Evolutionary conservation across 2,888 invertebrate species (phyloP), one percentile per base, ranked within the genome.

Genomic region (Iselma pallidipennis): DNA sequence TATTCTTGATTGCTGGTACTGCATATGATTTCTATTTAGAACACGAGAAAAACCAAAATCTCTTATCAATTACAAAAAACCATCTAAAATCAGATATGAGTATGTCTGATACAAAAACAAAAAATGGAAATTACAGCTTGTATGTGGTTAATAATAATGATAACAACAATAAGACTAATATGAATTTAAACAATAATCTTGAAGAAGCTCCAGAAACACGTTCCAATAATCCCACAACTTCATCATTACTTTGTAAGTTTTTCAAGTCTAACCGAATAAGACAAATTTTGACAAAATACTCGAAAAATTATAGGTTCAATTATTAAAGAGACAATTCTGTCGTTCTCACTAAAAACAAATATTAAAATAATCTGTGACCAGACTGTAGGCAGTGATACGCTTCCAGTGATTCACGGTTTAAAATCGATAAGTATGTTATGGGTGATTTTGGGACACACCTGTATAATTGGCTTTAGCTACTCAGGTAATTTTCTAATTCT

Each of bases 401-500:
- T 93, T 65, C 87, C 92, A 10, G 90, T 90, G 49, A 84, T 89
- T 49, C 89, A 89, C 69, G 85, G 86, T 0, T 74, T 90, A 63
- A 86, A 87, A 74, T 85, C 89, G 14, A 73, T 88, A 3, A 86
- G 88, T 49, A 87, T 90, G 64, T 81, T 88, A 49, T 88, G 89
- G 86, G 84, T 90, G 7, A 87, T 90, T 65, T 83, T 87, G 59
- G 90, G 90, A 0, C 90, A 91, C 77, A 90, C 90, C 0, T 91
- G 90, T 76, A 91, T 93, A 71, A 87, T 92, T 2, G 88, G 90
- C 2, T 93, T 92, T 79, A 92, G 92, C 84, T 93, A 92, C n/a
- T n/a, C n/a, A n/a, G n/a, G n/a, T n/a, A n/a, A n/a, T n/a, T n/a
- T n/a, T n/a, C n/a, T n/a, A n/a, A n/a, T n/a, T n/a, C 12, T 12